A percentile compares a stretch with the other conserved stretches of the same genome.
phyloP scores from a whole-genome alignment of 2,113 vertebrate genomes.

The Hoplias malabaricus region DNA sequence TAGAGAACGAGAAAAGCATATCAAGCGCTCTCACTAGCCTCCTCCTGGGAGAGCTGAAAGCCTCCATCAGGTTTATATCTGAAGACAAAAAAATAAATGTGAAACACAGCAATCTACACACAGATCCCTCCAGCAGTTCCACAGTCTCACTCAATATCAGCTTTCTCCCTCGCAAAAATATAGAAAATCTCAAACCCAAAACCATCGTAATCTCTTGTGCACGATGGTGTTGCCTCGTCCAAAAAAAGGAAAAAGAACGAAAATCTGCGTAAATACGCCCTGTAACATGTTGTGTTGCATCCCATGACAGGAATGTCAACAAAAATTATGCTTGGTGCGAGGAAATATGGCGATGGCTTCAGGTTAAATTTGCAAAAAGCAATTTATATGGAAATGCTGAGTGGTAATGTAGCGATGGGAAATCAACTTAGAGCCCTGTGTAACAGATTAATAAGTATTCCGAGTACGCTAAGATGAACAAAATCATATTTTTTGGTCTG shows the following conservation, averaged over 20 bases:
- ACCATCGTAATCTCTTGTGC: neutral
- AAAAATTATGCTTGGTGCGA: slow-evolving; percentile 36
- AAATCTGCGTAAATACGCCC: slow-evolving; percentile 8
- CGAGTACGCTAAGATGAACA: slow-evolving; percentile 43
- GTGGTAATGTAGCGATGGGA: slow-evolving; percentile 66
- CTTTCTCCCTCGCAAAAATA: neutral
- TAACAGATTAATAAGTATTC: slow-evolving; percentile 66
- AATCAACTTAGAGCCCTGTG: slow-evolving; percentile 70
- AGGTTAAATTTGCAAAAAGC: slow-evolving; percentile 74
- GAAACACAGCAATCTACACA: slow-evolving; percentile 29
- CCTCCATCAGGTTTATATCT: slow-evolving; percentile 32
- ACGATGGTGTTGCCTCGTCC: slow-evolving; percentile 10
- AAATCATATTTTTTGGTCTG: slow-evolving; percentile 56
- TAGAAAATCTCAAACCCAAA: neutral
- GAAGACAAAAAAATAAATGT: slow-evolving; percentile 36
- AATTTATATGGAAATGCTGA: slow-evolving; percentile 78
- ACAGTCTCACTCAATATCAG: neutral
- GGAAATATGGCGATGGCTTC: slow-evolving; percentile 72
- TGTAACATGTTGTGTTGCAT: slow-evolving; percentile 19
- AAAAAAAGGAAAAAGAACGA: too few species aligned
- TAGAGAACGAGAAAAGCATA: slow-evolving; percentile 26
- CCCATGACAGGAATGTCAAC: slow-evolving; percentile 38
- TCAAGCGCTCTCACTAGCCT: slow-evolving; percentile 36
- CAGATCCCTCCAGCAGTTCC: neutral
- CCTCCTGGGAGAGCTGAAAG: slow-evolving; percentile 30